phyloP scores from a whole-genome alignment of 2,888 invertebrate species.

The Cerastis rubricosa region DNA sequence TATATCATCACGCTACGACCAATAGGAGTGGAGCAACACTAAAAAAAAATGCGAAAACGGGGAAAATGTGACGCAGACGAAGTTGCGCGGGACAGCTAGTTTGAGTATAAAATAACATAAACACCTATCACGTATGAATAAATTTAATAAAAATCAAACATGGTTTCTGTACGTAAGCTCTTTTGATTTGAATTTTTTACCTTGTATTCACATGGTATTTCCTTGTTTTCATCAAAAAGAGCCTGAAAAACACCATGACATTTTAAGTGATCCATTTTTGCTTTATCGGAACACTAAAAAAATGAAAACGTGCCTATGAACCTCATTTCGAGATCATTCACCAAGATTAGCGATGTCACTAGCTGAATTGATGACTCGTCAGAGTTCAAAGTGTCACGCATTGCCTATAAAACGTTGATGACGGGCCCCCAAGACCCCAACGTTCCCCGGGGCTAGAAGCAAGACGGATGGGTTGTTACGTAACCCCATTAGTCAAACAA shows the following conservation, averaged over 20 bases:
- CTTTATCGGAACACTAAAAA: neutral
- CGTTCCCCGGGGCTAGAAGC: neutral
- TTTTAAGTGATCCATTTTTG: neutral
- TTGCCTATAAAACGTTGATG: slow-evolving; percentile 40
- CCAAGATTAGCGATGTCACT: slow-evolving; percentile 31
- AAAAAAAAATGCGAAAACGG: no score
- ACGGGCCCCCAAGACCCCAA: neutral
- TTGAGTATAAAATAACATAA: no score
- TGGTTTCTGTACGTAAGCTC: neutral
- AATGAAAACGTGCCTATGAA: slow-evolving; percentile 35
- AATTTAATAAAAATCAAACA: neutral
- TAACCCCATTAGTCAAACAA: slow-evolving; percentile 23
- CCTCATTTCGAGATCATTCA: slow-evolving; percentile 32
- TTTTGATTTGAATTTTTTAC: neutral
- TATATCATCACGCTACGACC: no score
- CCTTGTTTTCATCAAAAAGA: neutral
- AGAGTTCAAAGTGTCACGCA: slow-evolving; percentile 25
- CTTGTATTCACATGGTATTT: neutral
- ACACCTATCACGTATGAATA: neutral
- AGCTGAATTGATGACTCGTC: slow-evolving; percentile 39
- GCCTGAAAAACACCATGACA: neutral
- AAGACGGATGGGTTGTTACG: slow-evolving; percentile 36
- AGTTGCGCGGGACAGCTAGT: no score
- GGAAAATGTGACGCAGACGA: no score
- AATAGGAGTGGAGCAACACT: no score